These are phyloP conservation scores for Alligator mississippiensis DNA, from an alignment of 2,113 vertebrate species.

Conservation along the genomic window DNA sequence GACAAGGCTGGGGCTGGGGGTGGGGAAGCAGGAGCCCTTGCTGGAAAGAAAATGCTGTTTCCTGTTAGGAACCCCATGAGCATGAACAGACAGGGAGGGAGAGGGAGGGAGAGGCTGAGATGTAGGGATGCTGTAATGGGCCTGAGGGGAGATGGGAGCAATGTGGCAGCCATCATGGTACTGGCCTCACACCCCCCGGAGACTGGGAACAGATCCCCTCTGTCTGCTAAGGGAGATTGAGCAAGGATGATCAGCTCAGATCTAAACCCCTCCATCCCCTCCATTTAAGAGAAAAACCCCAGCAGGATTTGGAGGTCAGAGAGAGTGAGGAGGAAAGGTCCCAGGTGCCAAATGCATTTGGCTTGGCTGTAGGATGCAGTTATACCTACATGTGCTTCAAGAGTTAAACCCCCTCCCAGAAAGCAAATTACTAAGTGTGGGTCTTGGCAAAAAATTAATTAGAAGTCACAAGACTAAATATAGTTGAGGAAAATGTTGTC, in stretches of 20 bases:
- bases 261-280: background rate
- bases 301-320: background rate
- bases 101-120: background rate
- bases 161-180: fast-evolving
- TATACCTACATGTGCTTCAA: too few relatives aligned
- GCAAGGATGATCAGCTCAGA: background rate
- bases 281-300: background rate
- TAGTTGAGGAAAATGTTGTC: background rate
- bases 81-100: background rate
- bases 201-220: background rate
- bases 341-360: background rate
- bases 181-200: fast-evolving
- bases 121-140: background rate
- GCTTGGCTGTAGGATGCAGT: background rate
- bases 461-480: background rate
- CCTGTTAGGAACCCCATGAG: background rate
- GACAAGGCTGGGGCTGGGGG: too few relatives aligned
- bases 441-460: background rate
- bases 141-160: background rate
- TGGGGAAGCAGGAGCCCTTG: too few relatives aligned
- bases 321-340: background rate
- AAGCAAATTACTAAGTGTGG: too few relatives aligned
- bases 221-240: background rate
- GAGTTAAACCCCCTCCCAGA: too few relatives aligned
- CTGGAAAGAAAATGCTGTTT: too few relatives aligned